phyloP scores from a whole-genome alignment of 2,797 vertebrate species.

The Argentina silus region DNA sequence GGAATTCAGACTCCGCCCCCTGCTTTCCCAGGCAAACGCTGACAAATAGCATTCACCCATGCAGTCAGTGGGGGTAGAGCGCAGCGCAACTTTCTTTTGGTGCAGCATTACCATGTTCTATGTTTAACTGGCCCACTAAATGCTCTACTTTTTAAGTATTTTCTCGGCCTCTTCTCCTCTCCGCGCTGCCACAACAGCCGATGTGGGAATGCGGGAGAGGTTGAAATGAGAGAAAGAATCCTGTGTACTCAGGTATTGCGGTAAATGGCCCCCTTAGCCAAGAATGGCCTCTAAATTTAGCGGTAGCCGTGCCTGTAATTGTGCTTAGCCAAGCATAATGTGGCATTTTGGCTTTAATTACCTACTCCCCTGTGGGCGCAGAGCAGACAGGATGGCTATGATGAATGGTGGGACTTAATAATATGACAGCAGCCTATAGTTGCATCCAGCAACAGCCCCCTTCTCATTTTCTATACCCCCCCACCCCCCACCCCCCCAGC shows the following conservation, averaged over 20 bases:
- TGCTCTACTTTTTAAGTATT: conserved; percentile 51
- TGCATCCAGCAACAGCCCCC: conserved; percentile 9
- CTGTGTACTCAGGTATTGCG: conserved; percentile 43
- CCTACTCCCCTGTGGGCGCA: conserved; percentile 52
- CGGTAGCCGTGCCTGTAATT: conserved; percentile 53
- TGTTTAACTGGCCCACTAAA: conserved; percentile 53
- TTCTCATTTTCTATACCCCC: background rate
- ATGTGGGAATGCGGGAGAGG: background rate
- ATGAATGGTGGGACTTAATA: conserved; percentile 62
- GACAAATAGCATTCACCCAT: conserved; percentile 13
- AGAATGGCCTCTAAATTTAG: conserved; percentile 66
- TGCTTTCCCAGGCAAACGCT: conserved; percentile 1
- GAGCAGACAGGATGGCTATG: conserved; percentile 49
- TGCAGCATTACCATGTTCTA: conserved; percentile 11
- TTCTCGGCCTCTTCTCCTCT: background rate
- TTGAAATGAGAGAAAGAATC: conserved; percentile 12
- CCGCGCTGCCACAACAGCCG: conserved; percentile 8
- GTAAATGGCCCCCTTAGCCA: conserved; percentile 57
- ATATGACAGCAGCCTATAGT: conserved; percentile 44
- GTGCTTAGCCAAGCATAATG: conserved; percentile 70
- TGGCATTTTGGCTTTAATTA: conserved; percentile 69
- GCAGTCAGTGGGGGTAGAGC: conserved; percentile 2
- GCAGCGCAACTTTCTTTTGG: conserved; percentile 12
- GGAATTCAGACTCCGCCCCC: background rate
- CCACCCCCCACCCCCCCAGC: background rate